Conservation (phyloP, 1,140 invertebrate genomes). For the Bombus superbus region DNA sequence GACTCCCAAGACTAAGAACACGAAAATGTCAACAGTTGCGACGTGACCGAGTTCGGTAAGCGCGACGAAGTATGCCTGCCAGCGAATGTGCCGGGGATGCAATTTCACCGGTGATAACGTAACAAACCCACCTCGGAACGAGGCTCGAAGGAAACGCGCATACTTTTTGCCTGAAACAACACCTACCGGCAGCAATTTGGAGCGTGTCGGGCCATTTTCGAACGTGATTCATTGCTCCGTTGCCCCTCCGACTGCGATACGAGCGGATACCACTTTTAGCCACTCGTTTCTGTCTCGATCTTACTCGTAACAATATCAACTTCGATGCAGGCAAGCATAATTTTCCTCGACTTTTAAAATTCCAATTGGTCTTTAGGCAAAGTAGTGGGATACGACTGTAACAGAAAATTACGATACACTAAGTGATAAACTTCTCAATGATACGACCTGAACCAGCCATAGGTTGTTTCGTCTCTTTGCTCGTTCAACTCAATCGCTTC, state of each 20-base stretch:
- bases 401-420: neutral
- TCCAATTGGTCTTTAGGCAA: neutral
- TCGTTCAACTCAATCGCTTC: too few species aligned
- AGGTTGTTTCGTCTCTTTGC: too few species aligned
- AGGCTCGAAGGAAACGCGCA: neutral
- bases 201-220: constrained; percentile 27
- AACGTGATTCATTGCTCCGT: constrained; percentile 35
- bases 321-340: too few species aligned
- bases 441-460: too few species aligned
- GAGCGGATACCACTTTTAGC: neutral
- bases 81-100: constrained; percentile 27
- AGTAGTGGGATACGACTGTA: too few species aligned
- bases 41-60: constrained; percentile 58
- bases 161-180: constrained; percentile 3
- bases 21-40: constrained; percentile 66
- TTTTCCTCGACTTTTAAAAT: neutral
- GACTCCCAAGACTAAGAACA: constrained; percentile 37
- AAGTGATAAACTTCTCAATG: neutral
- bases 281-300: constrained; percentile 13
- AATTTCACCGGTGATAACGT: constrained; percentile 56
- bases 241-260: neutral
- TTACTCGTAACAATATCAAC: neutral
- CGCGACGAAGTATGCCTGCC: constrained; percentile 26
- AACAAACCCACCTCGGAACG: constrained; percentile 35
- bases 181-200: constrained; percentile 26